A percentile compares a stretch with the other conserved stretches of the same genome.
Conservation (phyloP, 2,888 invertebrate genomes). For the Drosophila mettleri region DNA sequence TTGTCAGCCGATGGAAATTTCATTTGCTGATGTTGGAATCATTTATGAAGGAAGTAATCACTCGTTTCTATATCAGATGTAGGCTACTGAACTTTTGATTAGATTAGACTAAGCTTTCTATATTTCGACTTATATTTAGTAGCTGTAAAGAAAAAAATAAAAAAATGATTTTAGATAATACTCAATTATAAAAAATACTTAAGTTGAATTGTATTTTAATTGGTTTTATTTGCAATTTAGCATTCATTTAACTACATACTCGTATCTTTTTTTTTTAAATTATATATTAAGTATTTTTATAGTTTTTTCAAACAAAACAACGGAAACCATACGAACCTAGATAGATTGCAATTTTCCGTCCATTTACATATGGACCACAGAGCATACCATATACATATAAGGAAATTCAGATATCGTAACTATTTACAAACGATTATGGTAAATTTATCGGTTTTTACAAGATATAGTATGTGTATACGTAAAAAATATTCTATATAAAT, state of each 20-base stretch:
- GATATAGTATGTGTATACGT: conserved; percentile 57
- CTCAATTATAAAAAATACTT: background rate
- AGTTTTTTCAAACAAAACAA: conserved; percentile 57
- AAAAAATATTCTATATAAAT: conserved; percentile 72
- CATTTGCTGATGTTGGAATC: conserved; percentile 1
- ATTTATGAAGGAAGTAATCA: conserved; percentile 9
- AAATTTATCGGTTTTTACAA: conserved; percentile 61
- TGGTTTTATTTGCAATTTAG: conserved; percentile 77
- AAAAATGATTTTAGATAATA: background rate
- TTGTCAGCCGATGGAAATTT: background rate
- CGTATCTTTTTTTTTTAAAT: conserved; percentile 59
- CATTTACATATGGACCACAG: conserved; percentile 21
- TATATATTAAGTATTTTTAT: conserved; percentile 59
- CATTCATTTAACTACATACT: conserved; percentile 74
- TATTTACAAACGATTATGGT: conserved; percentile 70
- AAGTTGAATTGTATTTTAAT: conserved; percentile 50
- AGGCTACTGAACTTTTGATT: conserved; percentile 10
- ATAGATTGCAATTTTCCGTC: conserved; percentile 28
- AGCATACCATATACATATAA: conserved; percentile 30
- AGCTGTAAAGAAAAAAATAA: too few relatives aligned
- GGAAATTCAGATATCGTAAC: conserved; percentile 58
- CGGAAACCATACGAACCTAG: conserved; percentile 52
- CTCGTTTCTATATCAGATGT: conserved; percentile 4
- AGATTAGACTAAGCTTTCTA: conserved; percentile 3
- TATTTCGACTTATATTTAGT: background rate